Base-by-base conservation (phyloP, 30 jellyfish, hydroid and myxozoan species). In the Chironex yamaguchii region DNA sequence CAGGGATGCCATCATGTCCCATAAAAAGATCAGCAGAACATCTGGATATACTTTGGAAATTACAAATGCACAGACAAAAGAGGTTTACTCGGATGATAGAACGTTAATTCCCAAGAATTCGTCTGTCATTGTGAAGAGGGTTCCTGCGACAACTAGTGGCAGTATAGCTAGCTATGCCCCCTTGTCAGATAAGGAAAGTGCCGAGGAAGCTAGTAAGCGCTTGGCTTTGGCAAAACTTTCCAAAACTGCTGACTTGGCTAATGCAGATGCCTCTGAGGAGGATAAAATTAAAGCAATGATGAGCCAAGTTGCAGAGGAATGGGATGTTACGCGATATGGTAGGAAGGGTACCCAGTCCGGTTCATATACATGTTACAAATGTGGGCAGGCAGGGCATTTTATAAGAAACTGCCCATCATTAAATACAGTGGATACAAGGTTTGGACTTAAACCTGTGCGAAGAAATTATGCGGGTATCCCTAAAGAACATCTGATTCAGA, bases 371-470 rank as follows among this genome's bases (percentile, higher is more conserved):
- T 96, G 99, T 62, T 87, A 48, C 85, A 68, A 96, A 79, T 96
- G 99, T 72, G 97, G 98, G 26, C 86, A 86, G 49, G 87, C 88
- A 51, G 99, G 99, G n/a, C 99, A 96, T 81, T 87, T 36, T 49
- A 77, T 96, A n/a, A 88, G 95, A 67, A 52, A 96, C 36, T 96
- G 99, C 48, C 99, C 99, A 14, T 90, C 93, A 1, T 42, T 86
- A 9, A 42, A 17, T 42, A 42, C 58, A 6, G 17, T 9, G 13
- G 58, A 42, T 6, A 17, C 17, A 42, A 42, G 17, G 17, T 42
- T 6, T 42, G 58, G 13, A 42, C 58, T 22, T 12, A n/a, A 12
- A 24, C 73, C 73, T 24, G 31, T 14, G 31, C 9, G 24, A 12
- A 12, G 73, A 58, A n/a, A 24, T 24, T 14, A 67, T 67, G 80